These are phyloP conservation scores for Lepetodrilus schrolli DNA, from an alignment of 2,888 invertebrate species.

Conservation along the genomic window DNA sequence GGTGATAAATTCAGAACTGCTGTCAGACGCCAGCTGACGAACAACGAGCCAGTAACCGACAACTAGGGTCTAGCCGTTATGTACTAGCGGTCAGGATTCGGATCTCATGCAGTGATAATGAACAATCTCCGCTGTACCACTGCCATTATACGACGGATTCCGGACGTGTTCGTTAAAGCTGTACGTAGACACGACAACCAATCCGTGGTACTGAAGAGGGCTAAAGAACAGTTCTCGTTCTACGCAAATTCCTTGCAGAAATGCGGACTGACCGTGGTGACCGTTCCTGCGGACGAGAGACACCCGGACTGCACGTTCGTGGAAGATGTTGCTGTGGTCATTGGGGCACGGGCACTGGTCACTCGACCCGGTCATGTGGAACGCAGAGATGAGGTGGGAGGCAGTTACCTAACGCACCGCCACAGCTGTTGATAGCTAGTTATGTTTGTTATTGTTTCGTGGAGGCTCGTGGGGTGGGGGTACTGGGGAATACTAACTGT, in stretches of 20 bases:
- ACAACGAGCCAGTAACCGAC: too few relatives aligned
- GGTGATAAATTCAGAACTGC: too few relatives aligned
- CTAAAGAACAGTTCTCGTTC: conserved; percentile 89
- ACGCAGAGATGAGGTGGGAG: conserved; percentile 81
- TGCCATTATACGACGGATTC: conserved; percentile 86
- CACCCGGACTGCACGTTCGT: conserved; percentile 88
- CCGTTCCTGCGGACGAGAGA: conserved; percentile 88
- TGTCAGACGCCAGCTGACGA: too few relatives aligned
- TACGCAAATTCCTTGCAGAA: conserved; percentile 83
- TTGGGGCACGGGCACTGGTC: conserved; percentile 92
- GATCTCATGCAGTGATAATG: not conserved
- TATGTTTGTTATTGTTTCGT: too few relatives aligned
- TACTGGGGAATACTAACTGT: too few relatives aligned
- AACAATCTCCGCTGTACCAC: conserved; percentile 70
- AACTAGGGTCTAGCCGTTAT: not conserved
- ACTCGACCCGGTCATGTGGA: conserved; percentile 79
- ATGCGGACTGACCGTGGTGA: conserved; percentile 87
- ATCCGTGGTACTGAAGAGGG: conserved; percentile 83
- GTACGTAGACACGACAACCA: conserved; percentile 40
- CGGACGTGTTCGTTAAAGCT: conserved; percentile 79
- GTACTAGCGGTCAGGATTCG: too few relatives aligned
- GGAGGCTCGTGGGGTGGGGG: too few relatives aligned
- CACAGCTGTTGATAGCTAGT: not conserved
- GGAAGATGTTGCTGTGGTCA: conserved; percentile 91
- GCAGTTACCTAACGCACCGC: not conserved